Conservation (phyloP, 2,797 vertebrate genomes). For the Micrastur ruficollis region DNA sequence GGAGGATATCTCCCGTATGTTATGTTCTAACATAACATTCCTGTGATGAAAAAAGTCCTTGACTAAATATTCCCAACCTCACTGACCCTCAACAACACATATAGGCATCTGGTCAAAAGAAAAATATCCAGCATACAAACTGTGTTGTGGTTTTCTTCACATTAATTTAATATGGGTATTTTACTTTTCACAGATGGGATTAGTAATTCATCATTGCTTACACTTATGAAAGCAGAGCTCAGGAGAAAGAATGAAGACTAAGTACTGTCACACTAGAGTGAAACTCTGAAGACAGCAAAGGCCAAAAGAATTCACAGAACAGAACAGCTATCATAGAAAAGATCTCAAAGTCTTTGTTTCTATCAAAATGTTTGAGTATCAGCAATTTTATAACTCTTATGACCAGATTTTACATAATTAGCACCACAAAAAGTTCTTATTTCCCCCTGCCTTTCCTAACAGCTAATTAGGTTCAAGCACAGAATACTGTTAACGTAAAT, state of each 20-base stretch:
- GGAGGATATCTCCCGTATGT: neutral
- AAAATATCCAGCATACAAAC: neutral
- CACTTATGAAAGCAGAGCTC: neutral
- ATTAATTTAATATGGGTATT: neutral
- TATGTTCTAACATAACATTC: neutral
- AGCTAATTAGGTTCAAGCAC: neutral
- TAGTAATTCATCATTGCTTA: neutral
- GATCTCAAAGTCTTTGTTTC: neutral
- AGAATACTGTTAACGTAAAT: neutral
- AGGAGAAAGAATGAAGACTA: neutral
- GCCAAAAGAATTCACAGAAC: neutral
- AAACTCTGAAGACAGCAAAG: neutral
- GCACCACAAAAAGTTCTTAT: neutral
- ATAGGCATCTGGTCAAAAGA: neutral
- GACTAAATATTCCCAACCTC: neutral
- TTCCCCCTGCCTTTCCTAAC: neutral
- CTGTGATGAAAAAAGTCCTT: neutral
- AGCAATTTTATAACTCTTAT: neutral
- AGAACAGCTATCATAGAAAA: neutral
- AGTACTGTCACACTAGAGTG: neutral
- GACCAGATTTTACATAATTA: neutral
- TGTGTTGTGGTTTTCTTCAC: neutral
- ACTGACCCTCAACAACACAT: neutral
- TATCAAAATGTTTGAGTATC: neutral
- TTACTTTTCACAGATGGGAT: neutral